Evolutionary conservation across 92 coral and sea anemone species (phyloP), one percentile per base, ranked within the genome.

Genomic region (Paramuricea clavata): DNA sequence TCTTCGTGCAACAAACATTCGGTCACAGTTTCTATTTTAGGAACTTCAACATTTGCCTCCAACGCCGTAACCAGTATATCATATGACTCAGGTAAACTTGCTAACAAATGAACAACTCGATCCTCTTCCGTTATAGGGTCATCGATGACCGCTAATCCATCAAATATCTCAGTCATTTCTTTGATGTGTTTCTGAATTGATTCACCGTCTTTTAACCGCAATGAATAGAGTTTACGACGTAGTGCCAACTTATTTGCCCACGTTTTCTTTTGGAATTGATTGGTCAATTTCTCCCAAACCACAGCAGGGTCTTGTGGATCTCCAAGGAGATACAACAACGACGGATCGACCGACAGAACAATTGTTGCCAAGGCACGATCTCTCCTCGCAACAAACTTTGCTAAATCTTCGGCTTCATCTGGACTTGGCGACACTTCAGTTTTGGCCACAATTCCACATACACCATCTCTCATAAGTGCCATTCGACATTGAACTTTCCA

Each of bases 51-150:
- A 44, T 88, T 91, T 69, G 92, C 92, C 70, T 91, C 94, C 21
- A 91, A 57, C 16, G 90, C 92, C 25, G 92, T 92, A 30, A 92
- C 92, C 26, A 92, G 92, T 92, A 89, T 92, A 70, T 69, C 74
- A 68, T 83, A 90, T 27, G 74, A 68, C 49, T 85, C 90, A n/a
- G 91, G 93, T 23, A 87, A 52, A 39, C 93, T 86, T 21, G 89
- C 94, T 34, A 91, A 86, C 68, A 91, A 65, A 41, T 80, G 76
- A 65, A 65, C 41, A 65, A 90, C 93, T 39, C 86, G 90, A 80
- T 86, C 90, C 76, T 86, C 90, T 25, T 89, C 91, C 44, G 78
- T 62, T 25, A 89, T 73, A 7, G 87, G 93, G 15, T 67, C 89
- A 35, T 88, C 93, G 15, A 74, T 60, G 12, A 49, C 89, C 12